These are phyloP conservation scores for Esperia sulphurella DNA, from an alignment of 2,888 invertebrate species.

Conservation along the genomic window DNA sequence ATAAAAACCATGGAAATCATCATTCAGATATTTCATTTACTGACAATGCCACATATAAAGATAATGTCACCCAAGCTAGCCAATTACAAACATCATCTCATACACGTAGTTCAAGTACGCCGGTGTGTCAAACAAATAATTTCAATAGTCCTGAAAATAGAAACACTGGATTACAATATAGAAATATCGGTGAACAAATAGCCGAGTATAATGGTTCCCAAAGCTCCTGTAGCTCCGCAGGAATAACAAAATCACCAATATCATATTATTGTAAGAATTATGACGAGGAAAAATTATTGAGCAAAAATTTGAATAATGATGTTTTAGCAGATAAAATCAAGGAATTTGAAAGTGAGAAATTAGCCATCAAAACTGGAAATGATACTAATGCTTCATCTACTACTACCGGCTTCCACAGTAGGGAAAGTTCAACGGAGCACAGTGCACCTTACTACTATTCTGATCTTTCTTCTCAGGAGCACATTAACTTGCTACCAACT, in stretches of 20 bases:
- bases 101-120: conserved; percentile 58
- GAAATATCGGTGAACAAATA: conserved; percentile 42
- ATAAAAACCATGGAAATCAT: conserved; percentile 21
- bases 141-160: conserved; percentile 27
- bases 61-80: conserved; percentile 36
- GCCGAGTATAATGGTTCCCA: conserved; percentile 55
- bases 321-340: conserved; percentile 63
- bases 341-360: conserved; percentile 67
- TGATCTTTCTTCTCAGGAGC: conserved; percentile 81
- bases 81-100: conserved; percentile 33
- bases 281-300: conserved; percentile 52
- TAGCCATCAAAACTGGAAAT: conserved; percentile 41
- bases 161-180: conserved; percentile 31
- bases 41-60: conserved; percentile 36
- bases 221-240: conserved; percentile 58
- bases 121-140: conserved; percentile 40
- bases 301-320: conserved; percentile 68
- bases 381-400: conserved; percentile 55
- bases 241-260: conserved; percentile 57
- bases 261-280: conserved; percentile 71
- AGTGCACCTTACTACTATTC: conserved; percentile 93
- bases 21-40: conserved; percentile 32
- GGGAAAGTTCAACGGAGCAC: conserved; percentile 82
- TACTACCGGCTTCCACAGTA: conserved; percentile 77
- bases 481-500: conserved; percentile 65